Evolutionary conservation across 1,140 invertebrate species (phyloP).

Genomic region (Achroia grisella): DNA sequence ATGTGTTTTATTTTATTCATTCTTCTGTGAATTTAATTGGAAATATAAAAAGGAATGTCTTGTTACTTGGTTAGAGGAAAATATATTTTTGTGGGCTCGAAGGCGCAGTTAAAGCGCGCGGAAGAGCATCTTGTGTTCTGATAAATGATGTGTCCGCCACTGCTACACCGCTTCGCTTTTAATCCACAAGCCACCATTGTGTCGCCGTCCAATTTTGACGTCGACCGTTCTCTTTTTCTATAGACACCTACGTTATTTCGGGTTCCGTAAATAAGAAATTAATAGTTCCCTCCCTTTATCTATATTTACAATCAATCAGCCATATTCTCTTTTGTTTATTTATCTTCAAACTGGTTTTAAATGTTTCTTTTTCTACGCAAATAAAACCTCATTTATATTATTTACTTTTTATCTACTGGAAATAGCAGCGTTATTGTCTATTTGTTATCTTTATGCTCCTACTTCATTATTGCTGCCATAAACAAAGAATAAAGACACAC

Average conservation of each 20-base stretch:
- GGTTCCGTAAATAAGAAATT: constrained; percentile 58
- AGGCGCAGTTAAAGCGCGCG: constrained; percentile 22
- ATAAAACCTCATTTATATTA: too few relatives aligned
- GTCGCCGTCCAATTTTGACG: constrained; percentile 54
- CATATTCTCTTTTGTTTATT: neutral
- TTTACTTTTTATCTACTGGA: too few relatives aligned
- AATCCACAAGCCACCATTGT: constrained; percentile 58
- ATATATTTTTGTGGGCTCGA: constrained; percentile 5
- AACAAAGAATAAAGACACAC: constrained; percentile 11
- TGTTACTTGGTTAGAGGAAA: constrained; percentile 9
- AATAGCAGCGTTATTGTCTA: too few relatives aligned
- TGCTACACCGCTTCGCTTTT: constrained; percentile 67
- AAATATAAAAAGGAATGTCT: constrained; percentile 5
- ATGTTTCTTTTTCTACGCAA: too few relatives aligned
- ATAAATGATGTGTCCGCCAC: constrained; percentile 65
- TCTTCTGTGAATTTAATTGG: constrained; percentile 1
- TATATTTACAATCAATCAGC: constrained; percentile 43
- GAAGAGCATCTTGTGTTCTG: constrained; percentile 41
- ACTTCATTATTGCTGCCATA: constrained; percentile 16
- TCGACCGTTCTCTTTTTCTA: constrained; percentile 38
- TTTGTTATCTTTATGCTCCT: too few relatives aligned
- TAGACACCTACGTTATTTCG: constrained; percentile 49
- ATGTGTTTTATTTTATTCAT: constrained; percentile 5
- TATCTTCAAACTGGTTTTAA: too few relatives aligned
- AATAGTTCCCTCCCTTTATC: constrained; percentile 49